These are phyloP conservation scores for Tamandua tetradactyla DNA, from an alignment of 2,797 vertebrate species.

Conservation along the genomic window DNA sequence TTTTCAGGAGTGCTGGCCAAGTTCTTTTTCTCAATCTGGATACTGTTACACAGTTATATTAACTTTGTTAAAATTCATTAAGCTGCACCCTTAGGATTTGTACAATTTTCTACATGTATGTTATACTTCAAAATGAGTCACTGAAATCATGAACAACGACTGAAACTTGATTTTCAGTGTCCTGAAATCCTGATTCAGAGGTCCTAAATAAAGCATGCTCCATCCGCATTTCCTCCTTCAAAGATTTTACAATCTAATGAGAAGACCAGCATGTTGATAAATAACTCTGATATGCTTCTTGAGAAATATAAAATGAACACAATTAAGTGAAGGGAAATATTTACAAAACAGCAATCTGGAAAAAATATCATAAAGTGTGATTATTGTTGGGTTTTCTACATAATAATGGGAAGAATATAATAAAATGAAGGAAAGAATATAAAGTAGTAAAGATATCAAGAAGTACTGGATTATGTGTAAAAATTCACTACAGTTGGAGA, in stretches of 20 bases:
- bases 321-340: conserved; percentile 4
- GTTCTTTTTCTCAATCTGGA: not conserved
- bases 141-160: not conserved
- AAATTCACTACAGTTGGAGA: not conserved
- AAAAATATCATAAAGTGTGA: not conserved
- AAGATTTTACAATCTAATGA: not conserved
- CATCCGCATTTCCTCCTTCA: not conserved
- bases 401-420: not conserved
- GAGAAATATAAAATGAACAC: conserved; percentile 3
- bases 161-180: conserved; percentile 38
- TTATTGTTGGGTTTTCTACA: not conserved
- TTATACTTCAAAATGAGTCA: not conserved
- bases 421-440: not conserved
- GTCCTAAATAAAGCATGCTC: not conserved
- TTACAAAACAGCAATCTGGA: not conserved
- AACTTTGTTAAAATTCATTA: not conserved
- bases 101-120: not conserved
- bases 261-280: not conserved
- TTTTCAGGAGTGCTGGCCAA: accelerated
- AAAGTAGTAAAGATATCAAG: not conserved
- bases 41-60: not conserved
- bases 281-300: not conserved
- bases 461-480: not conserved
- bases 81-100: not conserved
- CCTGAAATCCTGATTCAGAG: too few species aligned